Evolutionary conservation across 2,797 vertebrate genomes (phyloP), one percentile per base, ranked within the genome.

Genomic region (Paguma larvata): DNA sequence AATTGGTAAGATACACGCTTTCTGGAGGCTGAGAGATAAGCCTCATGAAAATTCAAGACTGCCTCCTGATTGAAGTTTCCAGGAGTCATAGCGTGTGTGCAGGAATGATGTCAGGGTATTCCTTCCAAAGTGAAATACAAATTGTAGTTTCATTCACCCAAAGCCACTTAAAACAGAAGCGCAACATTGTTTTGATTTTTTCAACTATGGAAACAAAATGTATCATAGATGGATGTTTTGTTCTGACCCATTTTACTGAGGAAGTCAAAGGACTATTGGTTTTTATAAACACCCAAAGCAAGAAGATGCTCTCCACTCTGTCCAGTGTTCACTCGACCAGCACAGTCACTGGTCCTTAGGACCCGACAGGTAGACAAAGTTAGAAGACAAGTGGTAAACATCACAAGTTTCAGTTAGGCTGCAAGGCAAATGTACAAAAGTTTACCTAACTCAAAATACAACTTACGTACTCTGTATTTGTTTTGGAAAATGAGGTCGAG

Each of bases 31-130:
- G 11, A 68, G 30, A 46, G 9, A 73, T 30, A 85, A 82, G 48
- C 2, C 18, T 93, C 6, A 12, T 86, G 51, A 94, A 79, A 96
- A 91, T 91, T 88, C 48, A 75, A 62, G 15, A 87, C 44, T 73
- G 32, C 10, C 7, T 89, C 5, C 10, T 78, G 70, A 53, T 10
- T 5, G 15, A 84, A 72, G 41, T 68, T 73, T 95, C n/a, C 2
- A 85, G 56, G 48, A 73, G 8, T 65, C 9, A 8, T 2, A 15
- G 0, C 30, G 1, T 53, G 1, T 65, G 44, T 38, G 27, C 18
- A 21, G 14, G 48, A 63, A 0, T 63, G 62, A 79, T 56, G 9
- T 84, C 41, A 91, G 15, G 38, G 38, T 82, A 51, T 62, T 83
- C 9, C 27, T 93, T 62, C 10, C 16, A 53, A 38, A 80, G 15